Evolutionary conservation across 2,888 invertebrate species (phyloP).

Genomic region (Gari tellinella): DNA sequence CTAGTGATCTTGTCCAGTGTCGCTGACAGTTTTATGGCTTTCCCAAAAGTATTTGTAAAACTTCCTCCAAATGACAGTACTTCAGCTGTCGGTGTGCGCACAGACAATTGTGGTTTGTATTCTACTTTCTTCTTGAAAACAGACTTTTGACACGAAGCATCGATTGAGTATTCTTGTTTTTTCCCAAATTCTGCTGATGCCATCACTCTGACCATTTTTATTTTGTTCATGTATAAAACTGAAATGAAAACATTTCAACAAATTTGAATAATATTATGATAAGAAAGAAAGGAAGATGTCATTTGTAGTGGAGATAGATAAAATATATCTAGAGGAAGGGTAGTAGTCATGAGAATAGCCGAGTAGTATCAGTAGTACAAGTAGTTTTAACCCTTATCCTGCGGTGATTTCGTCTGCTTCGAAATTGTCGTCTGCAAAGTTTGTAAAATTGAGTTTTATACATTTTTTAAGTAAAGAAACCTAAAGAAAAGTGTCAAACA

Average conservation of each 20-base stretch:
- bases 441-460: too few relatives aligned
- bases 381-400: too few relatives aligned
- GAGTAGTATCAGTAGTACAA: too few relatives aligned
- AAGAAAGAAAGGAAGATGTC: too few relatives aligned
- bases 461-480: too few relatives aligned
- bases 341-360: too few relatives aligned
- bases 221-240: conserved; percentile 42
- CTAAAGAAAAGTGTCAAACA: too few relatives aligned
- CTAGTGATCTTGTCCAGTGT: conserved; percentile 56
- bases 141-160: conserved; percentile 54
- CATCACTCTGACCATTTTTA: conserved; percentile 42
- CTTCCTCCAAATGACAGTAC: conserved; percentile 58
- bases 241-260: neutral
- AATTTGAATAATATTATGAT: too few relatives aligned
- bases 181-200: conserved; percentile 28
- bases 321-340: too few relatives aligned
- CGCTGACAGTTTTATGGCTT: conserved; percentile 51
- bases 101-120: conserved; percentile 55
- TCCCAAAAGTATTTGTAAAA: conserved; percentile 53
- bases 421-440: too few relatives aligned
- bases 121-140: conserved; percentile 51
- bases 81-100: conserved; percentile 53
- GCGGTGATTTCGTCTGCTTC: too few relatives aligned
- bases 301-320: too few relatives aligned
- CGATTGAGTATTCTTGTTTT: conserved; percentile 50